Base-by-base conservation (phyloP, 2,113 vertebrate genomes). In the Eira barbara region DNA sequence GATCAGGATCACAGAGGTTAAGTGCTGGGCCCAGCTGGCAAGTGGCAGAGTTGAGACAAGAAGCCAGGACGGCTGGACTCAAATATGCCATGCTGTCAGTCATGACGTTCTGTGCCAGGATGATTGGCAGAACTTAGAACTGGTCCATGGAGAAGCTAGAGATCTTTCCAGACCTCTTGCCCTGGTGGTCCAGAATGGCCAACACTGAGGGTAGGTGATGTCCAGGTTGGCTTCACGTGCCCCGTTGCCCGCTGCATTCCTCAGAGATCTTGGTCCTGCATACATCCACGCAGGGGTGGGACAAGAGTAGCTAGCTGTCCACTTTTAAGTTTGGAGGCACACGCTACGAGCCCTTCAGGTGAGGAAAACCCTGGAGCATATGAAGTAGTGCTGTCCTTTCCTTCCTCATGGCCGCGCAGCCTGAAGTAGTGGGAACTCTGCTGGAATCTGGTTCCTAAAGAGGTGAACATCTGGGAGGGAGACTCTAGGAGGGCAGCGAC, bases 391-490 rank as follows among this genome's bases (percentile, higher is more conserved):
- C n/a, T 14, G 8, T 55, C 14, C 21, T 4, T 65, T 29, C 27
- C 31, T n/a, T 73, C 80, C 13, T 27, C 12, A 9, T 0, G 1
- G 31, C 73, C 1, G 0, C n/a, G 73, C 7, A 45, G 34, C 61
- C 55, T 57, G 89, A 52, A 69, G 79, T 45, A 6, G 17, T 6
- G 59, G 52, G 25, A 7, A 7, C 31, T 79, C 63, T 65, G 36
- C 45, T 5, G 12, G 36, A 4, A 47, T 81, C 78, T 86, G 34
- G 7, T 71, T 84, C 63, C 84, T 23, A 2, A 42, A 18, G 36
- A 71, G 57, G 86, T 42, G 34, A 25, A 4, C 23, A 13, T 49
- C 65, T 42, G n/a, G 71, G 49, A 55, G 29, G 52, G 76, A 21
- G 88, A 52, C 71, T 55, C 57, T 45, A 78, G 39, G 91, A 47